These are phyloP conservation scores for Stenolophus ochropezus DNA, from an alignment of 2,888 invertebrate species.

Conservation along the genomic window DNA sequence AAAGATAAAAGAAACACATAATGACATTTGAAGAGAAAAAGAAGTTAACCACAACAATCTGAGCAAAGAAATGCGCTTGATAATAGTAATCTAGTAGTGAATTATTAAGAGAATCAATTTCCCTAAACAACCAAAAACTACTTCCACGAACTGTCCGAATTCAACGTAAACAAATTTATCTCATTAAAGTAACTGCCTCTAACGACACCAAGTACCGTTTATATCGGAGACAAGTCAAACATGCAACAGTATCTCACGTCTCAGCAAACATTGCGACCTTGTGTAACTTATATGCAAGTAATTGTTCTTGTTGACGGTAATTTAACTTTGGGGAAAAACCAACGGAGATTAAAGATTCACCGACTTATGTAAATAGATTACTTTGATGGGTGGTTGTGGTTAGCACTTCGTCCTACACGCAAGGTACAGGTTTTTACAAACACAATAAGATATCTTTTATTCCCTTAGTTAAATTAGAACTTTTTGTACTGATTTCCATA, in stretches of 20 bases:
- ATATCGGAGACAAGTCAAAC: constrained; percentile 18
- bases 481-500: too few species aligned
- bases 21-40: neutral
- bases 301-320: neutral
- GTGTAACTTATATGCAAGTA: neutral
- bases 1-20: neutral
- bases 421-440: too few species aligned
- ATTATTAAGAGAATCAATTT: constrained; percentile 20
- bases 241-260: constrained; percentile 22
- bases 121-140: constrained; percentile 14
- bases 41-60: neutral
- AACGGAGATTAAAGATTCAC: neutral
- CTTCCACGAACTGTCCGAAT: constrained; percentile 26
- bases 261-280: neutral
- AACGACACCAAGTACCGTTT: constrained; percentile 20
- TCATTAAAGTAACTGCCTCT: constrained; percentile 33
- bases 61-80: neutral
- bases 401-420: neutral
- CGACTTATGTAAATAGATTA: neutral
- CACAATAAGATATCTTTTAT: too few species aligned
- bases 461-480: too few species aligned
- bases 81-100: neutral
- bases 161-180: constrained; percentile 23
- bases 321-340: neutral
- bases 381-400: neutral